Evolutionary conservation across 35 echinoderm and acorn worm species (phyloP).

Genomic region (Diadema setosum): DNA sequence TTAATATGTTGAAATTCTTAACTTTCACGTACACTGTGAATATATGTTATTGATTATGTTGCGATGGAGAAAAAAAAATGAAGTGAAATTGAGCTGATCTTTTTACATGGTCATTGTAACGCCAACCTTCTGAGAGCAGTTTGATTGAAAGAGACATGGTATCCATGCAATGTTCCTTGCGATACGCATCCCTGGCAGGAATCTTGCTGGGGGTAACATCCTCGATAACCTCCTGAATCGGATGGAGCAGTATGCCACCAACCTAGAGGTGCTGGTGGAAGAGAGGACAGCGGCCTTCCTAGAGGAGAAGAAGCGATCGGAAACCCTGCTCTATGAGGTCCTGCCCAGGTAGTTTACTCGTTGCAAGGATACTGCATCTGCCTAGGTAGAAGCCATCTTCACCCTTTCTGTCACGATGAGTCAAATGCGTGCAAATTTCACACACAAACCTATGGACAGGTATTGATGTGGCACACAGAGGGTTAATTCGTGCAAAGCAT

Average conservation of each 20-base stretch:
- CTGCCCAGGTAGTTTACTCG: constrained; percentile 31
- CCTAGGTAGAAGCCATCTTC: too few relatives aligned
- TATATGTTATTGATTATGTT: too few relatives aligned
- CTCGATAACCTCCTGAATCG: constrained; percentile 51
- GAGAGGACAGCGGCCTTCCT: constrained; percentile 55
- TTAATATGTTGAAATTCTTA: too few relatives aligned
- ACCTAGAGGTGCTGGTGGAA: constrained; percentile 61
- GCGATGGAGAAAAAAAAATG: too few relatives aligned
- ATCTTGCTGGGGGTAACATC: not conserved
- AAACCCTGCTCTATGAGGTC: constrained; percentile 53
- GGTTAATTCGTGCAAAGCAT: too few relatives aligned
- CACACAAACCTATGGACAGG: too few relatives aligned
- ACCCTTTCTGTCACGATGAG: too few relatives aligned
- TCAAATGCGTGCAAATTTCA: too few relatives aligned
- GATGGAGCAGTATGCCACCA: constrained; percentile 82
- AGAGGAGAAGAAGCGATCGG: constrained; percentile 64
- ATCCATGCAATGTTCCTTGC: not conserved
- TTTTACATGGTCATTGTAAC: not conserved
- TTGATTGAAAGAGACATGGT: not conserved
- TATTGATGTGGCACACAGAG: not conserved
- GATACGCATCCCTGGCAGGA: not conserved
- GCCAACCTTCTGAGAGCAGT: not conserved
- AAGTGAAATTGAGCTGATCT: too few relatives aligned
- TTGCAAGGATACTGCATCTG: too few relatives aligned
- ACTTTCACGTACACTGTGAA: too few relatives aligned